A percentile compares a stretch with the other conserved stretches of the same genome.
Conservation (phyloP, 2,888 invertebrate genomes). For the Acronicta psi region DNA sequence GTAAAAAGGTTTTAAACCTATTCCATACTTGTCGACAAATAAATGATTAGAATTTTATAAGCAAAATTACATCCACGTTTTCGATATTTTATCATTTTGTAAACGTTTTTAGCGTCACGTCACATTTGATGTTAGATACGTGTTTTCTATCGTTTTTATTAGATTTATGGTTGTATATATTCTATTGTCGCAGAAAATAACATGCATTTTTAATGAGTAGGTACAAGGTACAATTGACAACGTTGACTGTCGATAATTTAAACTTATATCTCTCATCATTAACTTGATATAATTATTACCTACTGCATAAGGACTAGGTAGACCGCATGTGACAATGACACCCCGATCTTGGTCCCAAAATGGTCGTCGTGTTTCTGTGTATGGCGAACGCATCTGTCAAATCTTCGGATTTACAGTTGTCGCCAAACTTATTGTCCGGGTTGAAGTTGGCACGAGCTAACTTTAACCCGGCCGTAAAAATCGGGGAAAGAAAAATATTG, state of each 20-base stretch:
- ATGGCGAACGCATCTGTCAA: too few species aligned
- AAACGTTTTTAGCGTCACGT: conserved; percentile 6
- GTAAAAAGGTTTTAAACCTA: conserved; percentile 38
- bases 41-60: conserved; percentile 22
- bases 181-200: neutral
- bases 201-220: neutral
- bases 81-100: conserved; percentile 4
- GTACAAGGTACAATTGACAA: neutral
- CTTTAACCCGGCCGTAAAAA: too few species aligned
- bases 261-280: too few species aligned
- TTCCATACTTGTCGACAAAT: conserved; percentile 7
- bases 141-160: neutral
- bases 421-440: too few species aligned
- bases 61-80: conserved; percentile 5
- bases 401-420: too few species aligned
- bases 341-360: too few species aligned
- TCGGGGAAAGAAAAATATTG: too few species aligned
- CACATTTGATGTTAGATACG: neutral
- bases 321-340: too few species aligned
- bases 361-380: too few species aligned
- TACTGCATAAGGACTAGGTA: too few species aligned
- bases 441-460: too few species aligned
- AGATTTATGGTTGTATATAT: neutral
- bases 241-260: neutral
- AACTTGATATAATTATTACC: too few species aligned